Evolutionary conservation across 1,140 invertebrate genomes (phyloP), one percentile per base, ranked within the genome.

Genomic region (Spodoptera frugiperda): DNA sequence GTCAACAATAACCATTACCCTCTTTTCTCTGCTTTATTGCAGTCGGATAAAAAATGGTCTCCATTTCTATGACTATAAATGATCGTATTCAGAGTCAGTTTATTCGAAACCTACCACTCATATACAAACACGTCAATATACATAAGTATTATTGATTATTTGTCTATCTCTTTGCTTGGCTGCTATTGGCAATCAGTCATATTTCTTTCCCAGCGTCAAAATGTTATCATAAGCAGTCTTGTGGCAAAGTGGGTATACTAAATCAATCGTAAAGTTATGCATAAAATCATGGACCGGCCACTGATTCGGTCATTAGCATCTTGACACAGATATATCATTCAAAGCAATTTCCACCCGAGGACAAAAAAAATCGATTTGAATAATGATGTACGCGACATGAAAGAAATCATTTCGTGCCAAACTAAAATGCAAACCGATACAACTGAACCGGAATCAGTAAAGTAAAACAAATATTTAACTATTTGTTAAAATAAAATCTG

Each of bases 281-380:
- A 53, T 68, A 68, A 68, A 68, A 68, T 53, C 21, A 67, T 14
- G 19, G 48, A 68, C 44, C 10, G 15, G 21, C 48, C 33, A 48
- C 54, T 30, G 54, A 55, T 72, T 46, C 70, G 70, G 70, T 73
- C 70, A 59, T 73, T 73, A 57, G 70, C 70, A 59, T 73, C 54
- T 59, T 73, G 70, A 57, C 70, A 73, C 51, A 73, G 44, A 73
- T 73, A 67, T 49, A 30, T 49, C 17, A 68, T 46, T n/a, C 46
- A 68, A 68, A 33, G 49, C 65, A 68, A 53, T 68, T 68, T 68
- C 49, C 48, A 33, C 12, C 11, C 46, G 25, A 17, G 15, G 48
- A 68, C 48, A 68, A 68, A 68, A 68, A 68, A 68, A 68, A 68
- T 25, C 65, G 46, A 68, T 68, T 68, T 68, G 65, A 68, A 68